These are phyloP conservation scores for Caenorhabditis elegans DNA, from an alignment of 1,140 invertebrate species.

Conservation along the genomic window WBcel235 BX284602.5:6377501-6378000, in stretches of 20 bases:
- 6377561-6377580: constrained; percentile 5
- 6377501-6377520: neutral
- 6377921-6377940: too few species aligned
- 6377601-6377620: neutral
- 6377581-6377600: constrained; percentile 20
- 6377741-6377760: constrained; percentile 16
- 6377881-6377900: too few species aligned
- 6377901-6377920: too few species aligned
- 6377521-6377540: neutral
- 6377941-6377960: too few species aligned
- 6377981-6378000: too few species aligned
- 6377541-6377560: neutral
- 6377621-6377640: neutral
- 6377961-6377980: too few species aligned
- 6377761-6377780: neutral
- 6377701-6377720: neutral
- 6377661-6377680: neutral
- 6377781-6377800: neutral
- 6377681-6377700: neutral
- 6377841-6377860: neutral
- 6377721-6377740: neutral
- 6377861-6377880: neutral
- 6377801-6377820: neutral
- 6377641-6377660: neutral
- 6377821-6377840: neutral